Base-by-base conservation (phyloP, 1,140 invertebrate species). In the Pseudomyrmex sp. region DNA sequence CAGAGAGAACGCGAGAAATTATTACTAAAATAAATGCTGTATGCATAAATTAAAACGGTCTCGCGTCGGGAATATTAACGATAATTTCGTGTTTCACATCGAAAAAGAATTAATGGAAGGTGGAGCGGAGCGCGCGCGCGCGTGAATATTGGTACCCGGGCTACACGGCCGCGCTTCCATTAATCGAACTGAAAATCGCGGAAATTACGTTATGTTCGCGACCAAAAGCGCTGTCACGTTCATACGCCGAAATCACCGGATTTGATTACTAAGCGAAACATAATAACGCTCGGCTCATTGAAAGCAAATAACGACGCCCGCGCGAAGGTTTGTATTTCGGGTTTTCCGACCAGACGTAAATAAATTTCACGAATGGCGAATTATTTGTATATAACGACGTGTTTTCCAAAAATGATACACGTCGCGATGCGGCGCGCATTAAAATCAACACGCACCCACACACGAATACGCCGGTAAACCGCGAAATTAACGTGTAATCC, bases 131-230 rank as follows among this genome's bases (percentile, higher is more conserved):
- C 63, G 82, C 74, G 54, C 26, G 35, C 35, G 72, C 73, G 86
- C 59, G 86, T 74, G 86, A 88, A 88, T 88, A 88, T 88, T 82
- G 86, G 86, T 87, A 7, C 84, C 86, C 35, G 5, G 85, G 86
- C 86, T 48, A 83, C 61, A 79, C 61, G 74, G 62, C 54, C 74
- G 86, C 74, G 86, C 62, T 66, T 87, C 86, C 86, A 84, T 87
- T 88, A 88, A 88, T 88, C 85, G 86, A 87, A 86, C 86, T 87
- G 83, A 86, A 88, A 88, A 88, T 88, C 82, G 85, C 86, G 86
- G 86, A 83, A 88, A 87, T 87, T 88, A 83, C 76, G 76, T 80
- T 80, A 80, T 58, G 66, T 46, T 50, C 66, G 76, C 66, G 66
- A 80, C 76, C 76, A 80, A 80, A 80, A 80, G 76, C 76, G 76